phyloP scores from a whole-genome alignment of 2,797 vertebrate genomes.

The Typhlichthys subterraneus region DNA sequence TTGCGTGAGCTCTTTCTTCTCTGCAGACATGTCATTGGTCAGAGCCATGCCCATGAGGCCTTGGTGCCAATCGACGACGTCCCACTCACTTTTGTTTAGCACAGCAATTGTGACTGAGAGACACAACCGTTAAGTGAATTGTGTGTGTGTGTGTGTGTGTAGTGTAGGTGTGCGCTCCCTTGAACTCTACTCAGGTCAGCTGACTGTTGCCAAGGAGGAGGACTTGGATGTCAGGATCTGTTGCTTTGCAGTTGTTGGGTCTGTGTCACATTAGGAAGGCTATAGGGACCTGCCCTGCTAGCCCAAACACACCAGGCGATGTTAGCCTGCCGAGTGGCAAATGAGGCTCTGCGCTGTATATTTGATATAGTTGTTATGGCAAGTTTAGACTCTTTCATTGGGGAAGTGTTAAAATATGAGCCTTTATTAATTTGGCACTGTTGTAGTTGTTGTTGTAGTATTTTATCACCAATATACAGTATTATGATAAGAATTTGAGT shows the following conservation, averaged over 20 bases:
- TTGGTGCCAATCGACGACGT: slow-evolving; percentile 15
- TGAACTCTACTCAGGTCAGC: slow-evolving; percentile 64
- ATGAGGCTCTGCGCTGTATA: background rate
- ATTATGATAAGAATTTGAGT: background rate
- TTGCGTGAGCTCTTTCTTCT: slow-evolving; percentile 79
- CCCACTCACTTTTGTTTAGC: slow-evolving; percentile 12
- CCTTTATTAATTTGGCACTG: too few species aligned
- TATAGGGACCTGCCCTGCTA: slow-evolving; percentile 7
- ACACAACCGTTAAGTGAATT: background rate
- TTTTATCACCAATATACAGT: slow-evolving; percentile 5
- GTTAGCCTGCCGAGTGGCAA: too few species aligned
- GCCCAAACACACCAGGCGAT: background rate
- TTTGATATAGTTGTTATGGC: slow-evolving; percentile 5
- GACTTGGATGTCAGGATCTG: slow-evolving; percentile 36
- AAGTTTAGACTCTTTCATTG: slow-evolving; percentile 6
- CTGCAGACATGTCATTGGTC: slow-evolving; percentile 37
- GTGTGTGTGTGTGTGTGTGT: slow-evolving; percentile 6
- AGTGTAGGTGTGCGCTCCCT: slow-evolving; percentile 44
- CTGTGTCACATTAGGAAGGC: slow-evolving; percentile 36
- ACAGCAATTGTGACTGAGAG: slow-evolving; percentile 13
- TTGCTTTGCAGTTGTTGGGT: slow-evolving; percentile 22
- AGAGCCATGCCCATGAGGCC: slow-evolving; percentile 48
- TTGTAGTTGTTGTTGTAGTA: background rate
- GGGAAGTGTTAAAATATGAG: too few species aligned
- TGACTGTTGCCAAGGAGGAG: slow-evolving; percentile 67